phyloP scores from a whole-genome alignment of 2,797 vertebrate species.

The Micromesistius poutassou region DNA sequence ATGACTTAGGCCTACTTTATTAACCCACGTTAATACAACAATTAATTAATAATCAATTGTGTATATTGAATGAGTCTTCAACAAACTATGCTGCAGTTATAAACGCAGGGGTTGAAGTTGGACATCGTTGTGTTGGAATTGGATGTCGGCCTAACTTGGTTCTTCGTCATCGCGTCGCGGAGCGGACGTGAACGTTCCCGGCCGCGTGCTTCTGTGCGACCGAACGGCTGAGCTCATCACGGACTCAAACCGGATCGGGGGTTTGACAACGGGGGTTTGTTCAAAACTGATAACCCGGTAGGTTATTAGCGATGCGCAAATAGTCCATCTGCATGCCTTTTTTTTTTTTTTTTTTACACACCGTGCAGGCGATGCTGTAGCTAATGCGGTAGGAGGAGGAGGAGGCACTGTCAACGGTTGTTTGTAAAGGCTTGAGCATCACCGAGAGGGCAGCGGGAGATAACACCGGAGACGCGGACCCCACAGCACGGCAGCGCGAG shows the following conservation, averaged over 20 bases:
- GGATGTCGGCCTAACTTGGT: constrained; percentile 51
- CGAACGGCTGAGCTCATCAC: constrained; percentile 69
- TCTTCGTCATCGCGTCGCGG: constrained; percentile 71
- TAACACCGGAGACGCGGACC: constrained; percentile 22
- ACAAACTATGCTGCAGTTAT: not conserved
- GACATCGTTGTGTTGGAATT: constrained; percentile 19
- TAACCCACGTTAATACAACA: not conserved
- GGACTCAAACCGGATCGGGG: constrained; percentile 47
- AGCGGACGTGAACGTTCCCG: constrained; percentile 43
- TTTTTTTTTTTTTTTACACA: constrained; percentile 25
- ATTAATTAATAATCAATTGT: not conserved
- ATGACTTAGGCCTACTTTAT: not conserved
- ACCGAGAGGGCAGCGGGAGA: constrained; percentile 45
- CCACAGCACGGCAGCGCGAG: constrained; percentile 54
- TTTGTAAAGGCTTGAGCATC: constrained; percentile 57
- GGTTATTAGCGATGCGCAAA: constrained; percentile 47
- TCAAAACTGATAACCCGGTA: constrained; percentile 41
- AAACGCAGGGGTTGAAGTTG: not conserved
- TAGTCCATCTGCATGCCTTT: constrained; percentile 29
- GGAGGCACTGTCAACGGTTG: constrained; percentile 62
- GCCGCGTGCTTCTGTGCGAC: constrained; percentile 58
- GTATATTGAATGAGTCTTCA: not conserved
- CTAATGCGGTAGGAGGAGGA: constrained; percentile 58
- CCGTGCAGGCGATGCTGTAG: constrained; percentile 62
- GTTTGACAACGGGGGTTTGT: constrained; percentile 43